These are phyloP conservation scores for Hypomesus transpacificus DNA, from an alignment of 2,113 vertebrate species.

Conservation along the genomic window DNA sequence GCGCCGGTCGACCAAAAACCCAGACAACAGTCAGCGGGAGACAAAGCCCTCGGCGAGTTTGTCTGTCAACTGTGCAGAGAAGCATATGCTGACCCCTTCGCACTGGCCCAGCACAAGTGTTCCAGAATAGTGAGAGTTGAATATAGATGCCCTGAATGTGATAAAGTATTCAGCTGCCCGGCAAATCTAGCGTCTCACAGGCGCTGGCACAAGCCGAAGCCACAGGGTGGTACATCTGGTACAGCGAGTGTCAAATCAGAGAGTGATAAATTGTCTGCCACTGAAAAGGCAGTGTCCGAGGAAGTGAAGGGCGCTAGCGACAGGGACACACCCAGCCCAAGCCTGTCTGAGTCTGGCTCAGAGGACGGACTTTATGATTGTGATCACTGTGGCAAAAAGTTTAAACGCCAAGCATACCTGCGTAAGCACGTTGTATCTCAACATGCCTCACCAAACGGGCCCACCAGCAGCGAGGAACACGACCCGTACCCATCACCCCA, in stretches of 20 bases:
- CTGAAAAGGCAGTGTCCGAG: conserved; percentile 37
- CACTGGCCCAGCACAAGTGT: conserved; percentile 90
- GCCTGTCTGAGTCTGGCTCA: conserved; percentile 78
- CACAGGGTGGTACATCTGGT: conserved; percentile 39
- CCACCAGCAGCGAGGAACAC: conserved; percentile 34
- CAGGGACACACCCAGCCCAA: conserved; percentile 83
- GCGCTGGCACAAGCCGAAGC: conserved; percentile 91
- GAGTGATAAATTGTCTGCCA: conserved; percentile 36
- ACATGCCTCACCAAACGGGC: conserved; percentile 43
- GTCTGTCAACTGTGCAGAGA: conserved; percentile 93
- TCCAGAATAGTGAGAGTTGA: conserved; percentile 92
- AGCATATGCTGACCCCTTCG: conserved; percentile 84
- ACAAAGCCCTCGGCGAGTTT: conserved; percentile 80
- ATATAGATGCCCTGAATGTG: conserved; percentile 91
- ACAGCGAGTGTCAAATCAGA: conserved; percentile 50
- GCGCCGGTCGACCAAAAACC: conserved; percentile 76
- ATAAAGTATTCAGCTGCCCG: conserved; percentile 92
- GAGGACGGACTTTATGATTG: conserved; percentile 85
- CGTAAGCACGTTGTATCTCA: conserved; percentile 83
- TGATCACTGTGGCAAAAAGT: conserved; percentile 81
- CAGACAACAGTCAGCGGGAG: conserved; percentile 48
- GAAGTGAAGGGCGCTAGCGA: conserved; percentile 66
- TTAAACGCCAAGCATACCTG: conserved; percentile 86
- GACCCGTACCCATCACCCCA: conserved; percentile 39
- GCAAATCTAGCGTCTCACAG: conserved; percentile 93